Evolutionary conservation across 1,140 invertebrate species (phyloP), one percentile per base, ranked within the genome.

Genomic region (Spodoptera frugiperda): DNA sequence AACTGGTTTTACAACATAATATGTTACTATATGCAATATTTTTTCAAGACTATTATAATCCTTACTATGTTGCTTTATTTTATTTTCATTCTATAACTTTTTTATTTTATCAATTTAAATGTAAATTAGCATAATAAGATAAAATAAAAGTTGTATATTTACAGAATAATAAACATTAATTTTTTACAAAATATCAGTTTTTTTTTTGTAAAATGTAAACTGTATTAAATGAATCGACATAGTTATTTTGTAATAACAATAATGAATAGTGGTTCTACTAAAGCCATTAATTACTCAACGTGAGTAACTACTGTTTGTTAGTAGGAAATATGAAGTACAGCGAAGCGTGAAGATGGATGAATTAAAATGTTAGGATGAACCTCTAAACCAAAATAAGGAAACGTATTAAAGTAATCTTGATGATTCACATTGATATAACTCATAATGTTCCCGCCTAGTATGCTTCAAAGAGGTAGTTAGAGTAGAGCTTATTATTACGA

Each of bases 1-100:
- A 49, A 73, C 71, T 61, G 44, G 71, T 73, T 73, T 10, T 33
- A 61, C 71, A 51, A 73, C 8, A 73, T 49, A 73, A 59, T 59
- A 9, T 73, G 71, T 61, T 49, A 61, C 55, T 73, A 61, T 73
- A 61, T 73, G 71, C 71, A 73, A 17, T 19, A 73, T 73, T 61
- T 73, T 55, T 73, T 72, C 57, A 19, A 57, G 30, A 10, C 46
- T 21, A 57, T 71, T 57, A 57, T 46, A 46, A 59, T 48, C 17
- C 49, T 44, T 17, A 33, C 25, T 33, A 44, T 12, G 9, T 44
- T 3, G n/a, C 3, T 33, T 39, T 1, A 8, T 54, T 25, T 67
- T 0, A 25, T 48, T 14, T 4, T 21, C 5, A 17, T 67, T 67
- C 17, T 25, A 21, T 17, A 2, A 17, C 3, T 2, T n/a, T 12